Evolutionary conservation across 2,797 vertebrate genomes (phyloP).

Genomic region (Thripadectes ignobilis): DNA sequence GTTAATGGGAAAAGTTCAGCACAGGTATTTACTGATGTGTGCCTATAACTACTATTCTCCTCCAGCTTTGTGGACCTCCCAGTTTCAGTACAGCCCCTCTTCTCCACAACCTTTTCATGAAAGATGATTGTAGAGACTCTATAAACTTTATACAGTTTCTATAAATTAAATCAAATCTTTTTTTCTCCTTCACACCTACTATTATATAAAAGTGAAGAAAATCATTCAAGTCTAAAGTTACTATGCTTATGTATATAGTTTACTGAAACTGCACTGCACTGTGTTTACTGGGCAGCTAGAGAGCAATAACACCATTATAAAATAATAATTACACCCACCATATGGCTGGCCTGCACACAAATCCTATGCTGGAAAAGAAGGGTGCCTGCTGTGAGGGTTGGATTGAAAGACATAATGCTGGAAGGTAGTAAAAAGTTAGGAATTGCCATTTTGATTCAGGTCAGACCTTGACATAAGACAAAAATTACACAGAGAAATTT

Average conservation of each 20-base stretch:
- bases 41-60: not conserved
- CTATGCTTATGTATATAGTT: not conserved
- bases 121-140: conserved; percentile 53
- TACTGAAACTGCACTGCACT: conserved; percentile 33
- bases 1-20: conserved; percentile 32
- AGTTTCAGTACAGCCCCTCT: not conserved
- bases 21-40: conserved; percentile 37
- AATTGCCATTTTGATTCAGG: not conserved
- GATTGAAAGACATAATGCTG: conserved; percentile 9
- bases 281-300: conserved; percentile 60
- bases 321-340: conserved; percentile 56
- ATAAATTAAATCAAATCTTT: conserved; percentile 70
- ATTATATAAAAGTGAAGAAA: conserved; percentile 68
- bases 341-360: conserved; percentile 32
- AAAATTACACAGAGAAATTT: not conserved
- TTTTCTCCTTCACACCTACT: conserved; percentile 57
- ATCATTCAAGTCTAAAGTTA: conserved; percentile 49
- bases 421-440: not conserved
- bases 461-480: not conserved
- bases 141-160: conserved; percentile 76
- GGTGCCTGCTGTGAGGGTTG: conserved; percentile 17
- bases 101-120: not conserved
- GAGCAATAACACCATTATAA: conserved; percentile 64
- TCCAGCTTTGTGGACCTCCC: conserved; percentile 26
- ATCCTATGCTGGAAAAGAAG: conserved; percentile 32